Evolutionary conservation across 2,888 invertebrate genomes (phyloP).

Genomic region (Synanthedon tipuliformis): DNA sequence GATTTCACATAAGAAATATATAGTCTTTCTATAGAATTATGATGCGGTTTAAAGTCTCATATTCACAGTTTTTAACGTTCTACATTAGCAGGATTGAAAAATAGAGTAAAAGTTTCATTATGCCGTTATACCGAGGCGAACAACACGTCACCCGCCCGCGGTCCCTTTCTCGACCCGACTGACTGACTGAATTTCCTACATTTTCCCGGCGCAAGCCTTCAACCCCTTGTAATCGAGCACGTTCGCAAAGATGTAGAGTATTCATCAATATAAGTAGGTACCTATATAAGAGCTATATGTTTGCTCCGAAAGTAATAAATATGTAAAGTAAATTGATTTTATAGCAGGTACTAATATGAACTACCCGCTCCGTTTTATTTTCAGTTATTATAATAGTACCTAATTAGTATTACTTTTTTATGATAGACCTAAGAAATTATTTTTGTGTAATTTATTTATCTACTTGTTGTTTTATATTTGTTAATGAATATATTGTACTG

Average conservation of each 20-base stretch:
- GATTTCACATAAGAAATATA: conserved; percentile 21
- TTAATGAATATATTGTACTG: too few relatives aligned
- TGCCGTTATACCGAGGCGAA: conserved; percentile 27
- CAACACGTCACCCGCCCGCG: conserved; percentile 41
- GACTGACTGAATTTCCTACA: conserved; percentile 62
- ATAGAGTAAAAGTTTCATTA: conserved; percentile 57
- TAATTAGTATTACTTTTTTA: too few relatives aligned
- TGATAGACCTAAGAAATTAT: too few relatives aligned
- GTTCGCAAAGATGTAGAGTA: conserved; percentile 43
- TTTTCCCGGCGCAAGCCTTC: conserved; percentile 68
- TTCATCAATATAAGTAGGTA: conserved; percentile 1
- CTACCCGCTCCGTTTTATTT: too few relatives aligned
- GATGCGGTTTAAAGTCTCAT: background rate
- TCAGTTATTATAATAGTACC: too few relatives aligned
- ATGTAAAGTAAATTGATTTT: too few relatives aligned
- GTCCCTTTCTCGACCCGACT: conserved; percentile 54
- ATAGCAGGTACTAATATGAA: too few relatives aligned
- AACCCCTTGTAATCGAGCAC: conserved; percentile 66
- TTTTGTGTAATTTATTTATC: too few relatives aligned
- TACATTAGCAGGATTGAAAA: conserved; percentile 36
- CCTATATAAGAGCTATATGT: too few relatives aligned
- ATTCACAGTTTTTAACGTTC: conserved; percentile 11
- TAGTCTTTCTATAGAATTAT: background rate
- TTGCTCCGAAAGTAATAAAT: too few relatives aligned
- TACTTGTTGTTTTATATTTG: too few relatives aligned